These are phyloP conservation scores for Ciconia maguari DNA, from an alignment of 2,113 vertebrate species.

Conservation along the genomic window DNA sequence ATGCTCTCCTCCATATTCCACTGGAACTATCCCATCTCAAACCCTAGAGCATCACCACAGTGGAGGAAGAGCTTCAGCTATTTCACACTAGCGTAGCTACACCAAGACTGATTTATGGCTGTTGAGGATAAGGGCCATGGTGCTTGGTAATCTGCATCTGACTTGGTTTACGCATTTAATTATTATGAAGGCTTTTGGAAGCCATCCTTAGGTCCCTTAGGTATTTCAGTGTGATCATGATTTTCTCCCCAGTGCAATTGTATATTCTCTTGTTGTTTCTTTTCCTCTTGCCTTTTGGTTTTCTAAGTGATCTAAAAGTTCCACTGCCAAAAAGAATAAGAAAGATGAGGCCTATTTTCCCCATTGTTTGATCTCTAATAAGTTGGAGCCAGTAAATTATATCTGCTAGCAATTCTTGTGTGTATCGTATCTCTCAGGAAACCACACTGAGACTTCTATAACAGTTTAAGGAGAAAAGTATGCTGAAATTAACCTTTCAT, in stretches of 20 bases:
- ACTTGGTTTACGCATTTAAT: slow-evolving; percentile 4
- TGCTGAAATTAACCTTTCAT: slow-evolving; percentile 5
- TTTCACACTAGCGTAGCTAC: neutral
- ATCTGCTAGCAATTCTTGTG: slow-evolving; percentile 8
- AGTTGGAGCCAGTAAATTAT: slow-evolving; percentile 7
- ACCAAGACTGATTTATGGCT: neutral
- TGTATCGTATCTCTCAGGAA: slow-evolving; percentile 29
- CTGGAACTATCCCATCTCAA: neutral
- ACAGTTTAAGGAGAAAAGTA: neutral
- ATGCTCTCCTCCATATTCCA: neutral
- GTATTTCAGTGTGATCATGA: neutral
- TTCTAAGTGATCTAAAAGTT: neutral
- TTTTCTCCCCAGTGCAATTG: neutral
- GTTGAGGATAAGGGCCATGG: neutral
- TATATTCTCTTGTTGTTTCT: neutral
- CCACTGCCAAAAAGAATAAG: slow-evolving; percentile 10
- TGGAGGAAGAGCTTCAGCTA: neutral
- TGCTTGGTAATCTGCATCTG: neutral
- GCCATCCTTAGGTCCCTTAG: neutral
- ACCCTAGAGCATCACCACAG: neutral
- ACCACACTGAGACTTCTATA: neutral
- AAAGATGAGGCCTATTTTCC: neutral
- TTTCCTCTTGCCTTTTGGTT: neutral
- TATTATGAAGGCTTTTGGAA: slow-evolving; percentile 1
- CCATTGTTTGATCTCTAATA: slow-evolving; percentile 35